Percentiles rank a stretch among this genome's conserved stretches.
Conservation (phyloP, 2,113 vertebrate species). For the Morone chrysops region DNA sequence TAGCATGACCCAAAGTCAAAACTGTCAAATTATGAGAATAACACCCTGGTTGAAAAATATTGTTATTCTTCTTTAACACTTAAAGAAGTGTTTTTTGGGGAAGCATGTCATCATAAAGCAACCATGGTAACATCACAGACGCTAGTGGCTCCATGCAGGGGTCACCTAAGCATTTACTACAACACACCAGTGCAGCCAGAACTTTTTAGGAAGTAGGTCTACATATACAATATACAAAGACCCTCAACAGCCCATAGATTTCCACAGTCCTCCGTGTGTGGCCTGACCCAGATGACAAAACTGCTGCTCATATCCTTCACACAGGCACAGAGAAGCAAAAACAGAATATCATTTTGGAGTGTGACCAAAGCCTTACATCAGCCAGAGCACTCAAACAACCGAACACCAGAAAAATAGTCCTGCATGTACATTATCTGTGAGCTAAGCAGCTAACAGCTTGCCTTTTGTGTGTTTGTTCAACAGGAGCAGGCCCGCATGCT, state of each 20-base stretch:
- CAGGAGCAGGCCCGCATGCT: conserved; percentile 95
- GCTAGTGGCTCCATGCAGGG: background rate
- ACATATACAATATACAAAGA: background rate
- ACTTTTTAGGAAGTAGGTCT: background rate
- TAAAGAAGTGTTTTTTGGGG: no score
- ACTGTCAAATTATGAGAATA: background rate
- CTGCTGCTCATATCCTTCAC: background rate
- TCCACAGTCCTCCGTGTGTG: conserved; percentile 34
- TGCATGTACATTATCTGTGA: conserved; percentile 3
- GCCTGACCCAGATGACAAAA: conserved; percentile 28
- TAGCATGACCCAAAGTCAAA: background rate
- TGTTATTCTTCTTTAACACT: no score
- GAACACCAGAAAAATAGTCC: background rate
- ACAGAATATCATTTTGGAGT: conserved; percentile 10
- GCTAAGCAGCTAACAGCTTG: conserved; percentile 1
- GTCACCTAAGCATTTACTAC: background rate
- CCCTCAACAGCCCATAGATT: background rate
- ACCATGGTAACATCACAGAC: background rate
- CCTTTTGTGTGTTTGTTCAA: conserved; percentile 54
- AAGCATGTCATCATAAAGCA: no score
- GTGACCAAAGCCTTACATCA: conserved; percentile 19
- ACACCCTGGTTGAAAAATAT: background rate
- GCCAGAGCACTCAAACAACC: background rate
- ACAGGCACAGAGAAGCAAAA: conserved; percentile 12
- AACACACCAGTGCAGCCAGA: background rate